Evolutionary conservation across 2,888 invertebrate species (phyloP), one percentile per base, ranked within the genome.

Genomic region (Tinea trinotella): DNA sequence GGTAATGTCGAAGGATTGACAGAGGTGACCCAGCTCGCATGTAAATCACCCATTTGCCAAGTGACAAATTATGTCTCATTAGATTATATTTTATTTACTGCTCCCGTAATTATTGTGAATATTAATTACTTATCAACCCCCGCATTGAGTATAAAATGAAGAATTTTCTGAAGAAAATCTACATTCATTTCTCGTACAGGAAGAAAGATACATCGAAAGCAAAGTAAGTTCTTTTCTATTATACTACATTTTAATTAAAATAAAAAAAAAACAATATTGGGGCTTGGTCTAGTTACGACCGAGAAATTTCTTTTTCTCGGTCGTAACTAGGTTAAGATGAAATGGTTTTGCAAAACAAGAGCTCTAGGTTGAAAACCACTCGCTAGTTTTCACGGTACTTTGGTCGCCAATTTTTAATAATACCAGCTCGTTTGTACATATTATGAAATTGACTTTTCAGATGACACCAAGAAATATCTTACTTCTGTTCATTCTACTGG

Each of bases 41-140:
- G 40, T 40, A 40, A 40, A 40, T 40, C n/a, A 30, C n/a, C 13
- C 40, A 15, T 13, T 48, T 48, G 18, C 19, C 10, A 19, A 10
- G 48, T 48, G 48, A 48, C 48, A 19, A n/a, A n/a, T 48, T 19
- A 19, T 4, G 17, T n/a, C 48, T 19, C 18, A 48, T 48, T 48
- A 48, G 9, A 17, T 18, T 48, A 48, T 17, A 48, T 3, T 12
- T 20, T 48, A 48, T 6, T 48, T 18, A 7, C 18, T 48, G 18
- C 48, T 20, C n/a, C 18, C 19, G 48, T 19, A 17, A 48, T 12
- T 15, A 15, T 48, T 12, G 3, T 48, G 48, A 48, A 48, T 48
- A 48, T 48, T 48, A 48, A 48, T 48, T 15, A 5, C 7, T 48
- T 40, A 4, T 13, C 40, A 40, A 40, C 40, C 40, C 40, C 13